Conservation (phyloP, 2,888 invertebrate species). For the Drosophila niveifrons region DNA sequence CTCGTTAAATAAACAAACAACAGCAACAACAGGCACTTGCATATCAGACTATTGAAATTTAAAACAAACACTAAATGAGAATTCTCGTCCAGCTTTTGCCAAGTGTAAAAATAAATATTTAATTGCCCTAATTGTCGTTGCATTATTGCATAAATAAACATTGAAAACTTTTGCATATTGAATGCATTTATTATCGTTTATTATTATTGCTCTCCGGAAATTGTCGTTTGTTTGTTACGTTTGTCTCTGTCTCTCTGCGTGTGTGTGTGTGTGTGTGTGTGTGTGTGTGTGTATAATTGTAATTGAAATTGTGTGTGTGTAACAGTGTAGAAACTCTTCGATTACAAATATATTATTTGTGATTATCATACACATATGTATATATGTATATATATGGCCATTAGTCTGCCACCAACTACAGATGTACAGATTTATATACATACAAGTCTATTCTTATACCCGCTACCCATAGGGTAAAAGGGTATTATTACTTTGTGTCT, state of each 20-base stretch:
- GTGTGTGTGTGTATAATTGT: slow-evolving; percentile 3
- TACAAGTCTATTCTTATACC: neutral
- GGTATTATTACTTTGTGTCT: no score
- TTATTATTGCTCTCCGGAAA: slow-evolving; percentile 43
- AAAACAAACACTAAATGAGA: slow-evolving; percentile 47
- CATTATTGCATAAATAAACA: slow-evolving; percentile 71
- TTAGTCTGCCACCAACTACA: neutral
- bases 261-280: neutral
- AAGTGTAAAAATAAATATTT: slow-evolving; percentile 73
- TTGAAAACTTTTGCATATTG: slow-evolving; percentile 52
- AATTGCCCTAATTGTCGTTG: slow-evolving; percentile 70
- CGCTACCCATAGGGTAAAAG: no score
- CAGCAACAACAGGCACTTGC: slow-evolving; percentile 28
- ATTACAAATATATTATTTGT: slow-evolving; percentile 1
- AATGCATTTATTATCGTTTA: slow-evolving; percentile 49
- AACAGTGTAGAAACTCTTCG: slow-evolving; percentile 23
- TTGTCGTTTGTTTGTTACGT: slow-evolving; percentile 30
- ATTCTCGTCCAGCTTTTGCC: slow-evolving; percentile 35
- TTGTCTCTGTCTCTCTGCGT: neutral
- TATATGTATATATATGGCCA: neutral
- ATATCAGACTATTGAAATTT: slow-evolving; percentile 41
- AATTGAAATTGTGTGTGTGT: slow-evolving; percentile 13
- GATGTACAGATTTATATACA: neutral
- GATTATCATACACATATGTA: neutral
- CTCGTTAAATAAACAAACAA: slow-evolving; percentile 48